Conservation (phyloP, 2,797 vertebrate genomes). For the Sarcoramphus papa region DNA sequence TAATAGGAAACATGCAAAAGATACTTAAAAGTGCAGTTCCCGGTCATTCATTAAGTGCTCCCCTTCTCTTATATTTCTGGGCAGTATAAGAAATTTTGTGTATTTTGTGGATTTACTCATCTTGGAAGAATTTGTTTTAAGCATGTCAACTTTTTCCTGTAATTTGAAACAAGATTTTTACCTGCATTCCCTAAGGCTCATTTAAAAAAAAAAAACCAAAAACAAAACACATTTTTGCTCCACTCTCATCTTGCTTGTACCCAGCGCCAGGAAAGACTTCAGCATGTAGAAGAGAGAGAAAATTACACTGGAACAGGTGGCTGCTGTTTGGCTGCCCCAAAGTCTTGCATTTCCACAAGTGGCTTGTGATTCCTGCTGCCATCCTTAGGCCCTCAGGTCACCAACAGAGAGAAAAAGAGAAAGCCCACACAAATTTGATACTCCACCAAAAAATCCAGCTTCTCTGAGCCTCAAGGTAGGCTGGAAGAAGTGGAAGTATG, state of each 20-base stretch:
- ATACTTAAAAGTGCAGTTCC: background rate
- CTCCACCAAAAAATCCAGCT: background rate
- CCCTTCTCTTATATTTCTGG: background rate
- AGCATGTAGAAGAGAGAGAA: background rate
- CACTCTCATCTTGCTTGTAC: background rate
- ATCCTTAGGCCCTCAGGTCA: background rate
- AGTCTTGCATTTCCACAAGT: background rate
- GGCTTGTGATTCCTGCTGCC: background rate
- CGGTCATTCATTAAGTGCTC: background rate
- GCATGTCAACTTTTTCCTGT: background rate
- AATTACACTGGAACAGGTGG: background rate
- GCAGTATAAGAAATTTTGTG: background rate
- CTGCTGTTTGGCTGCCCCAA: background rate
- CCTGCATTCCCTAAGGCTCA: background rate
- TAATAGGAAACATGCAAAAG: conserved; percentile 60
- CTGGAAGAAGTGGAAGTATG: background rate
- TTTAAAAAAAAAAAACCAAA: background rate
- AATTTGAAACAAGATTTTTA: background rate
- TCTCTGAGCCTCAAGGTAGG: background rate
- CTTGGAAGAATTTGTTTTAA: background rate
- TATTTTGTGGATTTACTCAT: background rate
- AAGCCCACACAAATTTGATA: background rate
- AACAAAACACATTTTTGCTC: background rate
- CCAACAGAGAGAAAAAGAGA: background rate
- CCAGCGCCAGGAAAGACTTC: background rate